phyloP scores from a whole-genome alignment of 2,797 vertebrate species.

The Trichosurus vulpecula region DNA sequence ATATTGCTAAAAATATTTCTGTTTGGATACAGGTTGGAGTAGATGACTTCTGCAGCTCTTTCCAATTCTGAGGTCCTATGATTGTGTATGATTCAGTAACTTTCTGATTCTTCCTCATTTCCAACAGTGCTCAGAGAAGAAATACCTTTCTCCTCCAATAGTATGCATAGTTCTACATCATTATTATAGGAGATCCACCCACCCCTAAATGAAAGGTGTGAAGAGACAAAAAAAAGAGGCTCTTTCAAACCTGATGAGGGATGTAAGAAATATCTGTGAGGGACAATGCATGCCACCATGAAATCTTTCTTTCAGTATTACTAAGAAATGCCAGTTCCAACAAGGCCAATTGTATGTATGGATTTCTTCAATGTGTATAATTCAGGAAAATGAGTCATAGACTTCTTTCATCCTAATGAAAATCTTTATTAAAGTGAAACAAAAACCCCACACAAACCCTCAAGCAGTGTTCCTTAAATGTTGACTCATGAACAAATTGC shows the following conservation, averaged over 20 bases:
- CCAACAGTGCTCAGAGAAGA: constrained; percentile 1
- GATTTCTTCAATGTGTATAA: constrained; percentile 27
- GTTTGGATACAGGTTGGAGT: neutral
- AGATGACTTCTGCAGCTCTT: neutral
- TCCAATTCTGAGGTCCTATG: neutral
- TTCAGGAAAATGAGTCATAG: constrained; percentile 64
- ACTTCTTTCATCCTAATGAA: constrained; percentile 19
- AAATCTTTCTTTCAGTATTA: neutral
- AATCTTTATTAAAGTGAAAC: constrained; percentile 59
- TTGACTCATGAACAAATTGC: constrained; percentile 59
- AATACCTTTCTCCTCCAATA: neutral
- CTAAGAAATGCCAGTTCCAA: constrained; percentile 9
- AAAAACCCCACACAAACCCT: constrained; percentile 54
- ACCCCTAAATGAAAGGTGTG: neutral
- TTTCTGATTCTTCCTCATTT: neutral
- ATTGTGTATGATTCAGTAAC: neutral
- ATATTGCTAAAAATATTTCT: neutral
- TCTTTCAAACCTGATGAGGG: neutral
- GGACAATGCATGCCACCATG: accelerated
- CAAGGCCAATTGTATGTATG: neutral
- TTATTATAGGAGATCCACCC: too few species aligned
- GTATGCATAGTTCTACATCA: neutral
- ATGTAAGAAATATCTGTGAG: accelerated
- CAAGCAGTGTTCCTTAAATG: constrained; percentile 60
- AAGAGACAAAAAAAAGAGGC: constrained; percentile 11